Percentiles rank a stretch among this genome's conserved stretches.
Conservation (phyloP, 2,113 vertebrate species). For the Chaetorhynchus papuensis region DNA sequence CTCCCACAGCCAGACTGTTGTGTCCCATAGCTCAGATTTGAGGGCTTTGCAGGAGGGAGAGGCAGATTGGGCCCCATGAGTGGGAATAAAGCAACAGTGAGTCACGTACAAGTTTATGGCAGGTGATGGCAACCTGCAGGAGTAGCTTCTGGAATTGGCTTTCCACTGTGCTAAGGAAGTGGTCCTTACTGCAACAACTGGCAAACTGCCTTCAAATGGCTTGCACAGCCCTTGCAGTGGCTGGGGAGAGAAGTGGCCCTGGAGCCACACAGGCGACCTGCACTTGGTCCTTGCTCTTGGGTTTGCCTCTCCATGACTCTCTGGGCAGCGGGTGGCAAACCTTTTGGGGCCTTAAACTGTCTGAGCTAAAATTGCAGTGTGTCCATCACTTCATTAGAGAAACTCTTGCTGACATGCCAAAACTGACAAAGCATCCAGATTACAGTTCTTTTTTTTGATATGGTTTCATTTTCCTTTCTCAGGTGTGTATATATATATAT, state of each 20-base stretch:
- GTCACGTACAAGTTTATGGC: background rate
- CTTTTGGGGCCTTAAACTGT: background rate
- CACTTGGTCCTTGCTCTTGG: background rate
- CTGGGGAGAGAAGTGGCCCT: background rate
- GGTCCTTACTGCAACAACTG: background rate
- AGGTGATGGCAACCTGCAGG: background rate
- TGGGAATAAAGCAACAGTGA: background rate
- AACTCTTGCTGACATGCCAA: background rate
- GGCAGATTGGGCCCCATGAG: background rate
- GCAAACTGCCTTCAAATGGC: background rate
- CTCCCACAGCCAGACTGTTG: background rate
- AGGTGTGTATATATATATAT: too few relatives aligned
- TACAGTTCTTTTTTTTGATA: background rate
- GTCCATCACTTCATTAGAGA: background rate
- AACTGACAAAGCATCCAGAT: background rate
- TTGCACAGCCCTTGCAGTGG: background rate
- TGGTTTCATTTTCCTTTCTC: background rate
- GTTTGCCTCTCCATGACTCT: background rate
- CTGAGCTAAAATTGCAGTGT: background rate
- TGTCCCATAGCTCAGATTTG: background rate
- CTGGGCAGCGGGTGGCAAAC: background rate
- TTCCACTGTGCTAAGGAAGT: background rate
- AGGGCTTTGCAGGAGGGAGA: background rate
- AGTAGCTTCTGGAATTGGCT: background rate
- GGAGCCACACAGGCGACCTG: fast-evolving